Percentiles rank a stretch among this genome's conserved stretches.
phyloP scores from a whole-genome alignment of 2,797 vertebrate genomes.

The Hydrocynus forskahlii region DNA sequence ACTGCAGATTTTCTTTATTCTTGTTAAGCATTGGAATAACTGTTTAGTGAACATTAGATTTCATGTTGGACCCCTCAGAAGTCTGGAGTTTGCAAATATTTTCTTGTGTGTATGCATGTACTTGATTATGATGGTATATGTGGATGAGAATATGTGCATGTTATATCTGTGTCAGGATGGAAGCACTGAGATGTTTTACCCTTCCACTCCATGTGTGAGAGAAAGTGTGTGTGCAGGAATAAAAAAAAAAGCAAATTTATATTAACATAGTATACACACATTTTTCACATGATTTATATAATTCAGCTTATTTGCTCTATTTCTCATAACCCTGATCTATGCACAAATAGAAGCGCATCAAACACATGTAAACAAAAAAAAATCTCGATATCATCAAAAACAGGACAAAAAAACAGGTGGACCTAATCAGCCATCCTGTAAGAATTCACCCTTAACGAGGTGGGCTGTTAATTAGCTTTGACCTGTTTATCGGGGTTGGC shows the following conservation, averaged over 20 bases:
- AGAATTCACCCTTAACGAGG: conserved; percentile 3
- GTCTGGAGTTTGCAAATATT: too few species aligned
- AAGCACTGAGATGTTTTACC: too few species aligned
- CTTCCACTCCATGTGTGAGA: neutral
- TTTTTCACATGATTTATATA: conserved; percentile 45
- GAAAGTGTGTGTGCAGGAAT: neutral
- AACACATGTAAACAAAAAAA: conserved; percentile 38
- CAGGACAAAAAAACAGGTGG: neutral
- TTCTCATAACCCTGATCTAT: conserved; percentile 41
- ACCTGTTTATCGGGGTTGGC: conserved; percentile 36
- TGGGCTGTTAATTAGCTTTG: conserved; percentile 29
- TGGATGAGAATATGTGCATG: too few species aligned
- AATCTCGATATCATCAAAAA: conserved; percentile 12
- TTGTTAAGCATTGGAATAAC: too few species aligned
- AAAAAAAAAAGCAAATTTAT: conserved; percentile 44
- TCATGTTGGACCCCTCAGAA: too few species aligned
- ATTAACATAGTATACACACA: conserved; percentile 39
- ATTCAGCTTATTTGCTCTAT: conserved; percentile 39
- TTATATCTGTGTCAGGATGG: too few species aligned
- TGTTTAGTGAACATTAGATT: too few species aligned
- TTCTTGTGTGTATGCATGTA: neutral
- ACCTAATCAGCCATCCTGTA: conserved; percentile 5
- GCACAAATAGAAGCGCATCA: conserved; percentile 21
- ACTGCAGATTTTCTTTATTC: too few species aligned
- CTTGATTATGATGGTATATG: too few species aligned